Conservation (phyloP, 2,113 vertebrate genomes). For the Glaucomys volans region DNA sequence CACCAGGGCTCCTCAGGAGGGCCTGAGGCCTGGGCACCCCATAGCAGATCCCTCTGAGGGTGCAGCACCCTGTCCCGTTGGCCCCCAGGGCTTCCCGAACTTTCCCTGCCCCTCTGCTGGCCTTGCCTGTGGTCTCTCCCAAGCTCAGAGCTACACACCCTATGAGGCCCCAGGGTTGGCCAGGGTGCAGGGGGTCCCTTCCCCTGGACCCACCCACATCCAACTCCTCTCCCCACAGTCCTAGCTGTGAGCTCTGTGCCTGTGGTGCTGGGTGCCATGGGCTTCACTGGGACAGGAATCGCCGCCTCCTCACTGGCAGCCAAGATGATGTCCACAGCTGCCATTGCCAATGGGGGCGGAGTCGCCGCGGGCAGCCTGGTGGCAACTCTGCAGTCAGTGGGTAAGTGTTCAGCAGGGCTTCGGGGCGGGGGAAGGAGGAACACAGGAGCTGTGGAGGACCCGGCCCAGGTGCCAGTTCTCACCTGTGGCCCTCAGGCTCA, state of each 20-base stretch:
- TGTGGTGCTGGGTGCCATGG: fast-evolving
- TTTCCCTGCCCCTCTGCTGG: neutral
- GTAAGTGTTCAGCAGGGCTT: neutral
- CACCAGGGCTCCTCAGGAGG: neutral
- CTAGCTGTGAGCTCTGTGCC: neutral
- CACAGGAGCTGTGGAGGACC: neutral
- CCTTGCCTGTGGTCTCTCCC: neutral
- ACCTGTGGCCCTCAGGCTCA: neutral
- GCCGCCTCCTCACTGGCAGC: neutral
- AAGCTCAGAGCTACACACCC: neutral
- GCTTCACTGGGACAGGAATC: slow-evolving; percentile 69
- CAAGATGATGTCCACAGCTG: slow-evolving; percentile 62
- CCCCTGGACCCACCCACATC: neutral
- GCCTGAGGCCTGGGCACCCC: neutral
- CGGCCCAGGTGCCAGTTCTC: neutral
- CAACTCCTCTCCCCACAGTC: neutral
- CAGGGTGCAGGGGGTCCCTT: too few species aligned
- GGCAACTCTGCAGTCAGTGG: slow-evolving; percentile 20
- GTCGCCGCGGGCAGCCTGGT: neutral
- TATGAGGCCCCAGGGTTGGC: neutral
- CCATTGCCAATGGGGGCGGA: neutral
- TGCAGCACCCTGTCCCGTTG: too few species aligned
- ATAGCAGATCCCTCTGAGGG: neutral
- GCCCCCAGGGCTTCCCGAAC: too few species aligned
- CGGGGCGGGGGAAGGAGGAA: too few species aligned